Percentiles rank a stretch among this genome's conserved stretches.
Evolutionary conservation across 2,797 vertebrate genomes (phyloP).

Genomic region (Sparidentex hasta): DNA sequence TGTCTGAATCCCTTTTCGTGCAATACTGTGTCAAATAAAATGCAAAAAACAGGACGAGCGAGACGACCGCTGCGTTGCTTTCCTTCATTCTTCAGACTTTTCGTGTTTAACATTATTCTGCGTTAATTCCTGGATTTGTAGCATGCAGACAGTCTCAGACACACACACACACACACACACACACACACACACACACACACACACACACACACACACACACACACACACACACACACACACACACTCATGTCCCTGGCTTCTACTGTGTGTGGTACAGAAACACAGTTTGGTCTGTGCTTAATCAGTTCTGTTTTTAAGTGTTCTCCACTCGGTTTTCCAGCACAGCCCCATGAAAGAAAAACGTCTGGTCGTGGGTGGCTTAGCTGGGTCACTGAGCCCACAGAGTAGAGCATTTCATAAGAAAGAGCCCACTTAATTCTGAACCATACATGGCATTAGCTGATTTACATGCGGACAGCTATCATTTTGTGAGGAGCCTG

Average conservation of each 20-base stretch:
- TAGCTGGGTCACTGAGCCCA: constrained; percentile 87
- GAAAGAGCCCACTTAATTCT: constrained; percentile 89
- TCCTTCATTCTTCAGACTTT: constrained; percentile 19
- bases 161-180: too few relatives aligned
- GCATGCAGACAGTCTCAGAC: not conserved
- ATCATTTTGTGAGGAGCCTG: constrained; percentile 87
- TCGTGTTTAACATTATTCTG: constrained; percentile 47
- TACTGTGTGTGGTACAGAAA: constrained; percentile 72
- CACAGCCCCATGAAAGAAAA: constrained; percentile 83
- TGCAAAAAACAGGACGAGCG: not conserved
- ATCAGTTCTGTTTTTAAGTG: constrained; percentile 87
- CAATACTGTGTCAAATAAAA: constrained; percentile 23
- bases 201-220: constrained; percentile 15
- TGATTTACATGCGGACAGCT: constrained; percentile 91
- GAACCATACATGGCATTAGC: constrained; percentile 87
- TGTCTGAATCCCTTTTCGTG: not conserved
- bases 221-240: constrained; percentile 15
- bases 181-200: too few relatives aligned
- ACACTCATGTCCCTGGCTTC: constrained; percentile 39
- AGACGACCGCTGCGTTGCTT: not conserved
- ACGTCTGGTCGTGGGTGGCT: constrained; percentile 87
- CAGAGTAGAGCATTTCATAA: constrained; percentile 88
- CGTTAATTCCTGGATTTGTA: constrained; percentile 52
- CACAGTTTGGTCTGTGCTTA: constrained; percentile 86
- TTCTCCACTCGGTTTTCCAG: constrained; percentile 83